Base-by-base conservation (phyloP, 2,888 invertebrate genomes). In the Athalia cordata region DNA sequence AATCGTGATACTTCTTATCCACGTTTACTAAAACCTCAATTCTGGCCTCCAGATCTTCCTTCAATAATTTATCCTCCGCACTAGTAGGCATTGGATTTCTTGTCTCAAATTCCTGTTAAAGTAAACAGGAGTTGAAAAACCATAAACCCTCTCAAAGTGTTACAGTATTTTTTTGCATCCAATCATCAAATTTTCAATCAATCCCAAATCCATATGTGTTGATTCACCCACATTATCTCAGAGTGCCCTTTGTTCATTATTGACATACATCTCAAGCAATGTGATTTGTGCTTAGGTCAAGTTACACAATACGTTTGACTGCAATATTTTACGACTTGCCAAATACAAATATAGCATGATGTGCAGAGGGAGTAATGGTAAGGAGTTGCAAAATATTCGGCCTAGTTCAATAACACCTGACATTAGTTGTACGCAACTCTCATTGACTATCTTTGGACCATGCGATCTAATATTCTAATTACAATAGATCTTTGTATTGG, bases 31-130 rank as follows among this genome's bases (percentile, higher is more conserved):
- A 91, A 79, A 96, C 92, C 85, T 99, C 99, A 75, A 98, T 92
- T 85, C 95, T 94, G 9, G 95, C 94, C 85, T 98, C 98, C 13
- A 97, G 90, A 87, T 99, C 97, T 87, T 99, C 99, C 87, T 97
- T 97, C 66, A 93, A 91, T 47, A 96, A 91, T 90, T 97, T 98
- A 79, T 98, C 97, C 77, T 93, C 93, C 80, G 92, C 91, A 70
- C 92, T 92, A 68, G 91, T 93, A 1, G 92, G 84, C 74, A 91
- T 91, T 76, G 93, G 92, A 89, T 93, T 91, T 87, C 94, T 93
- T 84, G 91, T 90, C 84, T 98, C 97, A 91, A 96, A 96, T 79
- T 94, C 94, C 85, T 90, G 79, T 57, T 77, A 66, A 55, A 55
- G n/a, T 3, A 55, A 55, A 55, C 8, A 8, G 8, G 4, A n/a